Evolutionary conservation across 2,113 vertebrate genomes (phyloP).

Genomic region (Rhagologus leucostigma): DNA sequence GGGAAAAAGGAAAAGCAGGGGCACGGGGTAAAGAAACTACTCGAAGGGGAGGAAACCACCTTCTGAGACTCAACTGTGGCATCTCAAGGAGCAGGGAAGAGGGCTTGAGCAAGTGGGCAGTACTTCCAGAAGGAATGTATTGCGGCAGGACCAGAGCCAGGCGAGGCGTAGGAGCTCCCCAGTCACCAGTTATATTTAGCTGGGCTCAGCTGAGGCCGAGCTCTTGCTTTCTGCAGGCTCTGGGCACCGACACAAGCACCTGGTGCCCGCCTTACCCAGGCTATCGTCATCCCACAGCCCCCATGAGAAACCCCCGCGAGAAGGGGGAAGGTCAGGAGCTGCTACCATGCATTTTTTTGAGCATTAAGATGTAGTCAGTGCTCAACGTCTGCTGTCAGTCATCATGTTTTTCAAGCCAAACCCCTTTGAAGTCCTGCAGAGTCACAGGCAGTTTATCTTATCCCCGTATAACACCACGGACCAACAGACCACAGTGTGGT

Average conservation of each 20-base stretch:
- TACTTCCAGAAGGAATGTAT: background rate
- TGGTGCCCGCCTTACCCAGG: rapidly evolving
- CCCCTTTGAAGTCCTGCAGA: rapidly evolving
- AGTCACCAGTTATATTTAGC: background rate
- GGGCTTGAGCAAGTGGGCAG: background rate
- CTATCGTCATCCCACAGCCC: background rate
- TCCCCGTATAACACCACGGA: background rate
- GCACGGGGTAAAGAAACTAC: background rate
- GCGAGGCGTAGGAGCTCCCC: background rate
- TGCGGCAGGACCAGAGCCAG: background rate
- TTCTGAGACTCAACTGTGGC: background rate
- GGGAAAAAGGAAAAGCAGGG: background rate
- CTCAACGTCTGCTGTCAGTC: background rate
- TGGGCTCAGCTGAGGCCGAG: background rate
- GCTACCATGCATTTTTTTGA: background rate
- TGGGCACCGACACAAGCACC: background rate
- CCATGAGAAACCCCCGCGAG: rapidly evolving
- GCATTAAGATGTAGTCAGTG: rapidly evolving
- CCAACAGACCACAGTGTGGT: background rate
- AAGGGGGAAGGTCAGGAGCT: background rate
- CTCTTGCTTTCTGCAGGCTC: rapidly evolving
- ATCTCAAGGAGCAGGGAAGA: background rate
- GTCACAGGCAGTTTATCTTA: background rate
- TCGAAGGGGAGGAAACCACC: background rate
- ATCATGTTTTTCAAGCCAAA: background rate